Evolutionary conservation across 2,113 vertebrate genomes (phyloP).

Genomic region (Colossoma macropomum): DNA sequence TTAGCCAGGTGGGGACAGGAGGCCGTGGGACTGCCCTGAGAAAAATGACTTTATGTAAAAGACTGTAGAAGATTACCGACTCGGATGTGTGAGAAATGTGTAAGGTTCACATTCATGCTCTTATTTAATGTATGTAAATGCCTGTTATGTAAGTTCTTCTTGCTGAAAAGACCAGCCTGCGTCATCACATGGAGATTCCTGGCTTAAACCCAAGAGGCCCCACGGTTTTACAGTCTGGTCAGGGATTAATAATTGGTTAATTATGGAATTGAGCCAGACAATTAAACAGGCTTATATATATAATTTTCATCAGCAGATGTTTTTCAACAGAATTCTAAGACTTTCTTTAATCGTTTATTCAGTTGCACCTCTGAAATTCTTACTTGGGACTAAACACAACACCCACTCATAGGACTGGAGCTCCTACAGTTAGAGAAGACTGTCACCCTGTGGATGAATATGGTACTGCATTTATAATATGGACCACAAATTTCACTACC

Average conservation of each 20-base stretch:
- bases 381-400: not conserved
- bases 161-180: not conserved
- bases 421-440: not conserved
- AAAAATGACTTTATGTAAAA: not conserved
- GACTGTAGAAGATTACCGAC: not conserved
- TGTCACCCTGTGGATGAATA: constrained; percentile 38
- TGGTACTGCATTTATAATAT: not conserved
- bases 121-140: not conserved
- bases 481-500: not conserved
- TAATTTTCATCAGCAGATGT: not conserved
- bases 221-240: not conserved
- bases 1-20: not conserved
- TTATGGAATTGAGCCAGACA: not conserved
- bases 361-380: not conserved
- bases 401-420: not conserved
- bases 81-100: not conserved
- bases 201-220: no score
- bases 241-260: no score
- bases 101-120: not conserved
- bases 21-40: not conserved
- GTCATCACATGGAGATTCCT: not conserved
- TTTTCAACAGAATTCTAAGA: not conserved
- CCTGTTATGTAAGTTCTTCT: not conserved
- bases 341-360: not conserved
- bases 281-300: not conserved